These are phyloP conservation scores for Abscondita cerata DNA, from an alignment of 2,888 invertebrate genomes.

Conservation along the genomic window DNA sequence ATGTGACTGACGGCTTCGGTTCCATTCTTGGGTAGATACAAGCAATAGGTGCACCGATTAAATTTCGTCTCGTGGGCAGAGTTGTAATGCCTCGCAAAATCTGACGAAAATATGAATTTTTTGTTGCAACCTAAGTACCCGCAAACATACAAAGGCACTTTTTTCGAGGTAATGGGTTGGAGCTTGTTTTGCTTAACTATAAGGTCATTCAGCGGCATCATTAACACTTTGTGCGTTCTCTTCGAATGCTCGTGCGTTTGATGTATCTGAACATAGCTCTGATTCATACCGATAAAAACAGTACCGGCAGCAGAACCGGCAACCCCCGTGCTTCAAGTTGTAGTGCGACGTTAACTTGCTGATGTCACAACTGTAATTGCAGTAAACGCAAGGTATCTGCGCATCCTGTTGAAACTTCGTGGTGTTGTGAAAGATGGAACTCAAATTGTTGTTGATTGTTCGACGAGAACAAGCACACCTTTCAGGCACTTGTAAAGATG, in stretches of 20 bases:
- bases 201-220: constrained; percentile 44
- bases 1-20: constrained; percentile 4
- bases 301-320: constrained; percentile 68
- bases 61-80: constrained; percentile 6
- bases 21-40: not conserved
- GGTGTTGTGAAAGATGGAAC: constrained; percentile 57
- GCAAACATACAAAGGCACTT: constrained; percentile 48
- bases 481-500: constrained; percentile 66
- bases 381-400: constrained; percentile 60
- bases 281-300: constrained; percentile 73
- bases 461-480: constrained; percentile 61
- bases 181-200: constrained; percentile 35
- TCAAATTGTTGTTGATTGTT: constrained; percentile 53
- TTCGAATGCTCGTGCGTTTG: constrained; percentile 56
- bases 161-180: constrained; percentile 37
- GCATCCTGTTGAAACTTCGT: constrained; percentile 28
- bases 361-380: constrained; percentile 59
- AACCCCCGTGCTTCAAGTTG: constrained; percentile 66
- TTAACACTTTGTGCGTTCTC: constrained; percentile 38
- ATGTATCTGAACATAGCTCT: constrained; percentile 69
- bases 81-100: constrained; percentile 28
- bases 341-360: constrained; percentile 61
- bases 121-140: constrained; percentile 22
- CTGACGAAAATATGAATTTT: constrained; percentile 19
- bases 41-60: constrained; percentile 12